phyloP scores from a whole-genome alignment of 2,113 vertebrate genomes.

The Sceloporus tristichus region DNA sequence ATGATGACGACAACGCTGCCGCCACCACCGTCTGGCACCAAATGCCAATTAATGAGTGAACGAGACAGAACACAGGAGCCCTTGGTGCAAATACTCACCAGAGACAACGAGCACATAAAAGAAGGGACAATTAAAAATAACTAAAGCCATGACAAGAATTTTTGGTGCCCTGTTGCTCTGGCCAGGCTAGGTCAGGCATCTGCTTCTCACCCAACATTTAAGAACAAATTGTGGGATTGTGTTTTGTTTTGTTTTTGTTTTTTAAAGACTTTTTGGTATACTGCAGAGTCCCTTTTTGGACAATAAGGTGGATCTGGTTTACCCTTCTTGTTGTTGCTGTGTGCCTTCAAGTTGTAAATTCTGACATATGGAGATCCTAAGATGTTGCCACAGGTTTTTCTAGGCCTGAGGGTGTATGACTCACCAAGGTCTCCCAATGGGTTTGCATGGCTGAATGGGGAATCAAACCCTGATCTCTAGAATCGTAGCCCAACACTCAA shows the following conservation, averaged over 20 bases:
- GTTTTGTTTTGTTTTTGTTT: too few species aligned
- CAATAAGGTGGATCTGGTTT: not conserved
- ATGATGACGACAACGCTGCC: too few species aligned
- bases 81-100: not conserved
- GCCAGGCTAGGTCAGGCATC: not conserved
- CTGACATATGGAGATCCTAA: too few species aligned
- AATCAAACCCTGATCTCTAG: too few species aligned
- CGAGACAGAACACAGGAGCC: constrained; percentile 12
- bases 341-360: too few species aligned
- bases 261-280: not conserved
- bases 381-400: too few species aligned
- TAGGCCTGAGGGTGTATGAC: too few species aligned
- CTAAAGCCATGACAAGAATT: constrained; percentile 22
- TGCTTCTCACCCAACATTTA: not conserved
- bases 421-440: too few species aligned
- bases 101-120: not conserved
- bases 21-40: too few species aligned
- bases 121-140: constrained; percentile 27
- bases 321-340: too few species aligned
- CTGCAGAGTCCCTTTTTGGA: not conserved
- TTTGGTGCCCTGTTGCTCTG: not conserved
- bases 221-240: not conserved
- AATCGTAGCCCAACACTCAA: too few species aligned
- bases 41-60: constrained; percentile 6
- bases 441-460: too few species aligned